Base-by-base conservation (phyloP, 2,797 vertebrate species). In the Sylvilagus floridanus region DNA sequence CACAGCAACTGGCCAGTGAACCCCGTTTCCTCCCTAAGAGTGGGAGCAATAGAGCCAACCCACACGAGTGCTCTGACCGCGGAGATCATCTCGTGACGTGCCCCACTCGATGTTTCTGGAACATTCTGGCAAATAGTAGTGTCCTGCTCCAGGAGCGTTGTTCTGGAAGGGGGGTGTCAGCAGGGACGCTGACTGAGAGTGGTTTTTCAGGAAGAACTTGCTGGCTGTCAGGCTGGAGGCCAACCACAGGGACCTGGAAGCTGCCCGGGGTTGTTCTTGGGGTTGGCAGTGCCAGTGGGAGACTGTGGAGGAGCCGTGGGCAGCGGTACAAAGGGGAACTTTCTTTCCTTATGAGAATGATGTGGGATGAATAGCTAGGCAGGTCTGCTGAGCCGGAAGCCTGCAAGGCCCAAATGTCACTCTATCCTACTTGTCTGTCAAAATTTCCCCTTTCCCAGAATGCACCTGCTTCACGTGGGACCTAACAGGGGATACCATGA, bases 191-290 rank as follows among this genome's bases (percentile, higher is more conserved):
- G 60, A 10, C 30, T 14, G 30, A 75, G 69, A 78, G 91, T 35
- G 32, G 78, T 83, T 94, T 91, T 89, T 94, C 96, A 84, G 89
- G 91, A 95, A 91, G 83, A 57, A 69, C 60, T 78, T 81, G 91
- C 24, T 35, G 14, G 47, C 4, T 69, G 37, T 12, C 52, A 24
- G 81, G 76, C 22, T 24, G 21, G 50, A 81, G 30, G 32, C 73
- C 82, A 52, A 75, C 7, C 42, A 77, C 79, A 72, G 68, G 32
- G 6, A 72, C 47, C 14, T 2, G 2, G 69, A 77, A 60, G 16
- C 62, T 47, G 68, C 26, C 63, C 7, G 28, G 84, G 24, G 17
- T n/a, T 35, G 19, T 77, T 28, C 50, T 5, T 5, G 17, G 52
- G 65, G 16, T 22, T 16, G 54, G 11, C 30, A 35, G n/a, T 11